Percentiles rank a stretch among this genome's conserved stretches.
phyloP scores from a whole-genome alignment of 2,888 invertebrate species.

The Euplagia quadripunctaria region DNA sequence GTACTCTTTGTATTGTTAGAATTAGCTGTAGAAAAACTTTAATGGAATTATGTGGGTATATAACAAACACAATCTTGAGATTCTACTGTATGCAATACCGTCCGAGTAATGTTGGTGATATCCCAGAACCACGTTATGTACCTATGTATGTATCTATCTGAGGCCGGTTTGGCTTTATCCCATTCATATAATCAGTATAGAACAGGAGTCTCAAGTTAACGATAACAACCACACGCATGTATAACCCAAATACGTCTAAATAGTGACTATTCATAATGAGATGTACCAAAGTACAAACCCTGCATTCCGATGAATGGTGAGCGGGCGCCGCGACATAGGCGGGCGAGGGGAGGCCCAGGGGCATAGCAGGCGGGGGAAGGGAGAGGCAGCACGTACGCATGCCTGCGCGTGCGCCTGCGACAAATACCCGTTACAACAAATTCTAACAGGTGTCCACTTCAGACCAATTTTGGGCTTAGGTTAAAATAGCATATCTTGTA shows the following conservation, averaged over 20 bases:
- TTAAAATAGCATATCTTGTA: conserved; percentile 42
- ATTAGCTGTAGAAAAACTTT: background rate
- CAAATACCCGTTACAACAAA: conserved; percentile 73
- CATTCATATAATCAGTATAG: background rate
- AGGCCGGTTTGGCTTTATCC: background rate
- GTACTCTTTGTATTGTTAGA: background rate
- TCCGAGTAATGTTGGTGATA: background rate
- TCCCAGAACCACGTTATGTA: background rate
- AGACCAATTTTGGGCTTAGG: conserved; percentile 64
- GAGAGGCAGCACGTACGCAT: conserved; percentile 66
- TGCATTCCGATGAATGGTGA: conserved; percentile 82
- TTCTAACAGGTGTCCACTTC: conserved; percentile 78
- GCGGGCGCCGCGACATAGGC: conserved; percentile 55
- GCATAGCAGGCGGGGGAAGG: conserved; percentile 37
- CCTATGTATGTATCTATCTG: background rate
- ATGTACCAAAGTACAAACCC: conserved; percentile 74
- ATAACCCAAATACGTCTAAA: conserved; percentile 68
- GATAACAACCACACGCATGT: conserved; percentile 28
- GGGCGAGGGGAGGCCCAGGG: conserved; percentile 39
- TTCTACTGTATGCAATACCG: background rate
- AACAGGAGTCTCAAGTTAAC: background rate
- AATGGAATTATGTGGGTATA: background rate
- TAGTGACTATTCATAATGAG: conserved; percentile 74
- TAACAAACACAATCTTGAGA: background rate
- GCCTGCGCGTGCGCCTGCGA: conserved; percentile 79